Conservation (phyloP, 2,113 vertebrate genomes). For the Cisticola juncidis region DNA sequence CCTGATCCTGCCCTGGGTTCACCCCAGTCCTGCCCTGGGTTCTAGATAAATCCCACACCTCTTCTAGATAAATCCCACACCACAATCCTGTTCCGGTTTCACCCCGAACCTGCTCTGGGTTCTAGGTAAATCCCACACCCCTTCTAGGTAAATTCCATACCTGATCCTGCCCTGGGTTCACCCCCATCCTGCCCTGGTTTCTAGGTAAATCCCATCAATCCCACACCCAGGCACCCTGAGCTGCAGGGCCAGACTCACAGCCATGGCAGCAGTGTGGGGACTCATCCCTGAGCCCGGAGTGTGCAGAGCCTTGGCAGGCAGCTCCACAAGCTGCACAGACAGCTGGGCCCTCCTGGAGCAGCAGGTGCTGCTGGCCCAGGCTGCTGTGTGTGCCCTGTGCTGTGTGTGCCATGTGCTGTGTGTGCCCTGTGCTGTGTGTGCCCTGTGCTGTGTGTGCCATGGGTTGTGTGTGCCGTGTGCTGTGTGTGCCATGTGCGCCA, state of each 20-base stretch:
- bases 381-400: too few species aligned
- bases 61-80: constrained; percentile 82
- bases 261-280: neutral
- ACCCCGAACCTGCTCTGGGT: constrained; percentile 37
- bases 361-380: neutral
- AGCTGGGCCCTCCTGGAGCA: constrained; percentile 34
- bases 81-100: neutral
- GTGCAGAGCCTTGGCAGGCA: constrained; percentile 2
- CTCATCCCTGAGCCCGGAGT: neutral
- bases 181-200: constrained; percentile 87
- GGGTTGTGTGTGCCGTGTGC: neutral
- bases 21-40: constrained; percentile 86
- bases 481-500: too few species aligned
- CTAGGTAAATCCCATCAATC: neutral
- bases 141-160: too few species aligned
- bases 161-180: neutral
- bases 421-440: too few species aligned
- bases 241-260: neutral
- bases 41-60: neutral
- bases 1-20: neutral
- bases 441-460: too few species aligned
- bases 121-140: constrained; percentile 78
- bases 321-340: neutral
- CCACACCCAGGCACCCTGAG: neutral
- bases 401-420: neutral